These are phyloP conservation scores for Cantharis rufa DNA, from an alignment of 2,888 invertebrate genomes.

Conservation along the genomic window DNA sequence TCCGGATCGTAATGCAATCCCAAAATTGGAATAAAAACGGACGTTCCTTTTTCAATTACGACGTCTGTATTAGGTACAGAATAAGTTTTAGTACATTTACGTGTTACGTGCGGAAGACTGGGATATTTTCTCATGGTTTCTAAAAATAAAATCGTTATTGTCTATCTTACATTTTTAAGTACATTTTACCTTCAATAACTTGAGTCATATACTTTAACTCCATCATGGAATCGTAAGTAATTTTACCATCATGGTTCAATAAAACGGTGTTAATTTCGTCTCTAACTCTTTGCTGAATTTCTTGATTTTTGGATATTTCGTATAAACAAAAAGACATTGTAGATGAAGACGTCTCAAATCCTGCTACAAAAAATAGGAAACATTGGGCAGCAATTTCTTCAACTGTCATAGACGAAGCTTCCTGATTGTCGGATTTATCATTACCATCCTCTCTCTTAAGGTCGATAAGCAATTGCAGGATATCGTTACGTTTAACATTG, in stretches of 20 bases:
- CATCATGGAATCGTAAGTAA: constrained; percentile 56
- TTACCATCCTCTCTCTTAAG: not conserved
- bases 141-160: constrained; percentile 41
- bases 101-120: constrained; percentile 37
- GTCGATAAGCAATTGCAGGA: not conserved
- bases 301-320: constrained; percentile 56
- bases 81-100: constrained; percentile 40
- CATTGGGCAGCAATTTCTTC: constrained; percentile 38
- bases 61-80: constrained; percentile 43
- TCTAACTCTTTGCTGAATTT: constrained; percentile 54
- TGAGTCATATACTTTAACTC: constrained; percentile 58
- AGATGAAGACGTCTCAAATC: constrained; percentile 51
- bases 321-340: constrained; percentile 56
- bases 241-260: constrained; percentile 47
- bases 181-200: constrained; percentile 49
- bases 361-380: constrained; percentile 44
- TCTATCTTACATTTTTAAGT: constrained; percentile 40
- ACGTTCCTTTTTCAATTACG: constrained; percentile 44
- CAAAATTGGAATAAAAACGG: constrained; percentile 19
- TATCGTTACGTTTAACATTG: not conserved
- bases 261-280: constrained; percentile 53
- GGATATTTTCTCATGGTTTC: constrained; percentile 51
- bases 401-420: not conserved
- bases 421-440: too few species aligned
- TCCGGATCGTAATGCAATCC: not conserved